Evolutionary conservation across 2,888 invertebrate genomes (phyloP).

Genomic region (Andrena minutula): DNA sequence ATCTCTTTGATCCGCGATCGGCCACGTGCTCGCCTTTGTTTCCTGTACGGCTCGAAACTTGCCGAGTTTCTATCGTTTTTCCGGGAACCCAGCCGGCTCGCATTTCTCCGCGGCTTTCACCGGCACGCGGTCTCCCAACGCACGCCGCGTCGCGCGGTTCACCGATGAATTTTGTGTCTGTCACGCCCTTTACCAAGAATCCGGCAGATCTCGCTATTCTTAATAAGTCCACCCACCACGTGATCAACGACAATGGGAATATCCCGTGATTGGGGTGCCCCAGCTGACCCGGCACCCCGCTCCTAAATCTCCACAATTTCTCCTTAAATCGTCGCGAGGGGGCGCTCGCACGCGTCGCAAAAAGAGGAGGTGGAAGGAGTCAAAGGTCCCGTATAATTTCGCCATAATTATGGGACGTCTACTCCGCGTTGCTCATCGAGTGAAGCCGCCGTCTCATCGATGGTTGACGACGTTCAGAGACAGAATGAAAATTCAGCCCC

Average conservation of each 20-base stretch:
- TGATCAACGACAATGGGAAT: background rate
- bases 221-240: background rate
- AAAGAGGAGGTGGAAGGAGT: background rate
- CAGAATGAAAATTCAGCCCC: conserved; percentile 61
- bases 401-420: conserved; percentile 50
- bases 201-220: background rate
- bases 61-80: conserved; percentile 19
- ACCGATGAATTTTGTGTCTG: background rate
- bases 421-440: conserved; percentile 38
- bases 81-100: background rate
- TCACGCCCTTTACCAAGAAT: background rate
- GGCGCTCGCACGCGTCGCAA: conserved; percentile 25
- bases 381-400: conserved; percentile 60
- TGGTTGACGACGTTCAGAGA: conserved; percentile 44
- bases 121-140: background rate
- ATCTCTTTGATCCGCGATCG: conserved; percentile 39
- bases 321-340: conserved; percentile 16
- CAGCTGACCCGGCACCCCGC: background rate
- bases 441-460: conserved; percentile 23
- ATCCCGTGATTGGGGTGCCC: background rate
- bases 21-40: conserved; percentile 37
- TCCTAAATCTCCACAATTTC: background rate
- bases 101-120: conserved; percentile 27
- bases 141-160: background rate
- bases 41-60: background rate